Conservation (phyloP, 37 sponge, comb jelly and placozoan genomes). For the Oopsacas minuta region DNA sequence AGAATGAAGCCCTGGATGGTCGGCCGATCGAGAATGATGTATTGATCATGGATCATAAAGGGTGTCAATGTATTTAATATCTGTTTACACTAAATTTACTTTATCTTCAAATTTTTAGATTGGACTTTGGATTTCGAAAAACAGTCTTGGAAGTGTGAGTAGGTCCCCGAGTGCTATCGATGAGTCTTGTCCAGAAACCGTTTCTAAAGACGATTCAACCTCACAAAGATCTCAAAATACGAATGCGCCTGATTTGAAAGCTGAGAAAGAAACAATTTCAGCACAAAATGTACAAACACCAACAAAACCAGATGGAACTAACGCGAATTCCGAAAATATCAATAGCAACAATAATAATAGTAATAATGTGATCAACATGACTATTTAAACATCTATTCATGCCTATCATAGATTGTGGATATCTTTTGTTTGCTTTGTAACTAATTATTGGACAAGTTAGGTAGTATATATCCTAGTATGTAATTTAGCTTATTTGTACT, state of each 20-base stretch:
- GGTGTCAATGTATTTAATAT: no score
- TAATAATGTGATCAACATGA: background rate
- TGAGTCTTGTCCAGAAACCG: background rate
- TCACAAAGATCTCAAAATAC: background rate
- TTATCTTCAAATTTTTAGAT: no score
- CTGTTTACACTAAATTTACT: no score
- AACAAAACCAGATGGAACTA: no score
- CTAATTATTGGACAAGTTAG: no score
- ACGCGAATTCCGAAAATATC: background rate
- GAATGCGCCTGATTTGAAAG: background rate
- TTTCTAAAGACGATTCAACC: background rate
- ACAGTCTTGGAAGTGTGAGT: background rate
- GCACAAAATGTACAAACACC: no score
- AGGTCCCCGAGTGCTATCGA: background rate
- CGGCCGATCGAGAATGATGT: no score
- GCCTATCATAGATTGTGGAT: background rate
- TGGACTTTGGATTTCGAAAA: background rate
- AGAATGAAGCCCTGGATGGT: no score
- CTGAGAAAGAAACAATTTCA: background rate
- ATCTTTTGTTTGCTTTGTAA: background rate
- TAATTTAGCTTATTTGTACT: no score
- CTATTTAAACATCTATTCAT: background rate
- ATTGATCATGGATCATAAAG: no score
- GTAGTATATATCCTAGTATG: no score
- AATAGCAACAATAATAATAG: background rate